Conservation (phyloP, 2,113 vertebrate genomes). For the Macrotis lagotis region DNA sequence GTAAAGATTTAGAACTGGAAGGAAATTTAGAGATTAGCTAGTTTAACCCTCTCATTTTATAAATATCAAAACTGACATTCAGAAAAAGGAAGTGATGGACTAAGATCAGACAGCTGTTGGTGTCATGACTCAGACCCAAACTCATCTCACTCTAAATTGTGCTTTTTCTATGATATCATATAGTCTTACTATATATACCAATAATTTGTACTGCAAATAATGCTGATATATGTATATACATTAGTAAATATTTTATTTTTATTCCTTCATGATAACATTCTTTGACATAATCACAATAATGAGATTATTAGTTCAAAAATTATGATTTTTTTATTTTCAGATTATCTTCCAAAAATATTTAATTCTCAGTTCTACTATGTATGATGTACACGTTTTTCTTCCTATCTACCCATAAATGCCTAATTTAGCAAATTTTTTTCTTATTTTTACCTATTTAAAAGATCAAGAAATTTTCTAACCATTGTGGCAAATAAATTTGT, state of each 20-base stretch:
- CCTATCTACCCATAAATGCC: background rate
- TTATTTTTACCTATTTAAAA: background rate
- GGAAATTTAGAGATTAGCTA: background rate
- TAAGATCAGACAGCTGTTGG: background rate
- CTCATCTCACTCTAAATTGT: background rate
- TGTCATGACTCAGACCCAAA: background rate
- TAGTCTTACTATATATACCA: background rate
- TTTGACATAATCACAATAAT: background rate
- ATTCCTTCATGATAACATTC: background rate
- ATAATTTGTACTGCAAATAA: background rate
- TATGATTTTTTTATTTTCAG: background rate
- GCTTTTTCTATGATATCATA: background rate
- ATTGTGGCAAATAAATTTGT: background rate
- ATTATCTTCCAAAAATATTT: background rate
- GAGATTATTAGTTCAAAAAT: background rate
- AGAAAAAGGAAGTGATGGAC: background rate
- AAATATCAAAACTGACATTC: background rate
- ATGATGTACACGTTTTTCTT: background rate
- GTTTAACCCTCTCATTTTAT: background rate
- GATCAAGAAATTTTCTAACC: background rate
- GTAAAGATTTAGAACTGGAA: background rate
- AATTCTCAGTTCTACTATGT: background rate
- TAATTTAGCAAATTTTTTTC: background rate
- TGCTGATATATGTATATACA: background rate
- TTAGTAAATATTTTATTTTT: background rate